A percentile compares a stretch with the other conserved stretches of the same genome.
Evolutionary conservation across 53 echinoderm and acorn worm genomes (phyloP).

Genomic region (Paracentrotus lividus): DNA sequence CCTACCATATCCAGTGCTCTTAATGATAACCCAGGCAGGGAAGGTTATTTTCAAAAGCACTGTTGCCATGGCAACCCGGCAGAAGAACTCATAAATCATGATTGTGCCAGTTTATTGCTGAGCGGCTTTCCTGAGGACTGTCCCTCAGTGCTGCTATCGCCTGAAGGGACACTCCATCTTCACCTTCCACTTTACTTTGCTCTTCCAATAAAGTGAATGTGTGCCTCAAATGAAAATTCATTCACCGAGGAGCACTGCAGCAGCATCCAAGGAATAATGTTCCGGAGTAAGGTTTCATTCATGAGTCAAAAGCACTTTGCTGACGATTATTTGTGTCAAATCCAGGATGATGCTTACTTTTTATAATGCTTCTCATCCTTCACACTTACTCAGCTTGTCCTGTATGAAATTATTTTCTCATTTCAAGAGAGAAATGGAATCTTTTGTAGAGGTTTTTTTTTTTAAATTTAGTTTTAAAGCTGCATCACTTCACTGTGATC

Average conservation of each 20-base stretch:
- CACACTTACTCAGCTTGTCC: background rate
- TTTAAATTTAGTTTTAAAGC: too few relatives aligned
- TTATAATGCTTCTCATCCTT: background rate
- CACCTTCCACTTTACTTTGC: constrained; percentile 8
- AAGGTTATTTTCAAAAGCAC: constrained; percentile 43
- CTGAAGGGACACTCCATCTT: constrained; percentile 4
- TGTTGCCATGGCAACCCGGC: constrained; percentile 29
- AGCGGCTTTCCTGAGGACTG: constrained; percentile 12
- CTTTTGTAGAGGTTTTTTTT: too few relatives aligned
- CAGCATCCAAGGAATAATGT: constrained; percentile 7
- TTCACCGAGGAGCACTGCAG: too few relatives aligned
- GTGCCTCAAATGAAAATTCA: constrained; percentile 21
- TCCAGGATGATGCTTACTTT: background rate
- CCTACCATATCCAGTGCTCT: background rate
- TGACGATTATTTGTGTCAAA: constrained; percentile 20
- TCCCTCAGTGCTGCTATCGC: background rate
- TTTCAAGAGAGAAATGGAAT: background rate
- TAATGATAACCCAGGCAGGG: constrained; percentile 40
- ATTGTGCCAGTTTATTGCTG: constrained; percentile 57
- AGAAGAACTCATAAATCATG: constrained; percentile 61
- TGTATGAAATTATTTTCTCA: background rate
- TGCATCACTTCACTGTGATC: too few relatives aligned
- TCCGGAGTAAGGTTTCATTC: background rate
- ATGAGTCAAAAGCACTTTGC: constrained; percentile 1
- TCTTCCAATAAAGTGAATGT: constrained; percentile 21